phyloP scores from a whole-genome alignment of 1,140 invertebrate genomes.

The Manduca sexta region DNA sequence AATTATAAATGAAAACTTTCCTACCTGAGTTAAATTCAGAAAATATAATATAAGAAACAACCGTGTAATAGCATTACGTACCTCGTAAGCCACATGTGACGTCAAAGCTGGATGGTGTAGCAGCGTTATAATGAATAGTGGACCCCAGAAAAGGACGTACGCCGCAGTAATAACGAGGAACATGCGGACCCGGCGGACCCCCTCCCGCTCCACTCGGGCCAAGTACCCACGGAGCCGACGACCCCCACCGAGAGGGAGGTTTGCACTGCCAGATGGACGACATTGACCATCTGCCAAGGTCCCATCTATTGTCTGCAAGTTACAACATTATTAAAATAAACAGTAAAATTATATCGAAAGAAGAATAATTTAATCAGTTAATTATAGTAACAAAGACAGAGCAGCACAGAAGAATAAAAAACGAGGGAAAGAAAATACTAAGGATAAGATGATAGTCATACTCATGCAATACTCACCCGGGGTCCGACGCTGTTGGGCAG shows the following conservation, averaged over 20 bases:
- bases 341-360: constrained; percentile 16
- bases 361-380: constrained; percentile 5
- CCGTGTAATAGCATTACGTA: too few relatives aligned
- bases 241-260: constrained; percentile 79
- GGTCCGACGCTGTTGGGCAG: constrained; percentile 68
- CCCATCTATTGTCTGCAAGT: constrained; percentile 60
- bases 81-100: constrained; percentile 81
- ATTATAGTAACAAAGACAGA: constrained; percentile 15
- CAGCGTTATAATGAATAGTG: constrained; percentile 88
- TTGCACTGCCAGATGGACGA: constrained; percentile 41
- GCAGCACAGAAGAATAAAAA: constrained; percentile 5
- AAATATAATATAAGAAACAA: too few relatives aligned
- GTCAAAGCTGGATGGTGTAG: constrained; percentile 83
- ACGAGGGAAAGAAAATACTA: not conserved
- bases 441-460: constrained; percentile 15
- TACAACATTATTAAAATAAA: constrained; percentile 2
- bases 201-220: constrained; percentile 83
- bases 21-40: too few relatives aligned
- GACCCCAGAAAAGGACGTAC: constrained; percentile 92
- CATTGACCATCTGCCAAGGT: constrained; percentile 48
- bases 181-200: constrained; percentile 86
- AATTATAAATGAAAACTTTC: too few relatives aligned
- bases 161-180: constrained; percentile 88
- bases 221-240: constrained; percentile 85
- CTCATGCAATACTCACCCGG: constrained; percentile 59